Percentiles rank a stretch among this genome's conserved stretches.
Conservation (phyloP, 2,888 invertebrate genomes). For the Lasioglossum zephyrum region DNA sequence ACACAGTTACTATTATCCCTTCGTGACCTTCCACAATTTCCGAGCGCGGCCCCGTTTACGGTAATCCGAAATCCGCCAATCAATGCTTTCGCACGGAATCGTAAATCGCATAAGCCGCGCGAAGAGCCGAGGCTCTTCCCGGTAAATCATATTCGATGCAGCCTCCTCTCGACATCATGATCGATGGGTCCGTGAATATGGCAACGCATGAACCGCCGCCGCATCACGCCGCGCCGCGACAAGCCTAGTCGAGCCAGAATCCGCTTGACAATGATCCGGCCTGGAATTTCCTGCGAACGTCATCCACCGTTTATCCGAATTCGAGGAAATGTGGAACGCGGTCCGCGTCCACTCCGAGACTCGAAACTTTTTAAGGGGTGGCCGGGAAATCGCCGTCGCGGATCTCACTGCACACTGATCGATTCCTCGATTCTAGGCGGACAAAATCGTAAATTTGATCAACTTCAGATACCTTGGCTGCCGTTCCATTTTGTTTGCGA, state of each 20-base stretch:
- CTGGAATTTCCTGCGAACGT: slow-evolving; percentile 24
- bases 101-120: slow-evolving; percentile 68
- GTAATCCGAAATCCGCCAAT: slow-evolving; percentile 65
- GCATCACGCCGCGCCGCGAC: neutral
- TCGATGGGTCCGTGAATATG: slow-evolving; percentile 54
- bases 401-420: neutral
- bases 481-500: too few relatives aligned
- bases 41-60: slow-evolving; percentile 31
- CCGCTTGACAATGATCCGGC: slow-evolving; percentile 41
- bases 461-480: too few relatives aligned
- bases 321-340: neutral
- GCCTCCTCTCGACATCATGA: slow-evolving; percentile 52
- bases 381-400: neutral
- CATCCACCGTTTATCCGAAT: slow-evolving; percentile 1
- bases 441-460: too few relatives aligned
- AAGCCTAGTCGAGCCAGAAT: slow-evolving; percentile 2
- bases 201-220: slow-evolving; percentile 29
- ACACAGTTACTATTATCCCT: slow-evolving; percentile 61
- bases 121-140: slow-evolving; percentile 43
- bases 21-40: slow-evolving; percentile 67
- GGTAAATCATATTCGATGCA: slow-evolving; percentile 64
- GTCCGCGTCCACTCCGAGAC: neutral
- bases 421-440: too few relatives aligned
- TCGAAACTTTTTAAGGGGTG: neutral
- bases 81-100: slow-evolving; percentile 66